phyloP scores from a whole-genome alignment of 1,140 invertebrate genomes.

The Dreissena polymorpha region DNA sequence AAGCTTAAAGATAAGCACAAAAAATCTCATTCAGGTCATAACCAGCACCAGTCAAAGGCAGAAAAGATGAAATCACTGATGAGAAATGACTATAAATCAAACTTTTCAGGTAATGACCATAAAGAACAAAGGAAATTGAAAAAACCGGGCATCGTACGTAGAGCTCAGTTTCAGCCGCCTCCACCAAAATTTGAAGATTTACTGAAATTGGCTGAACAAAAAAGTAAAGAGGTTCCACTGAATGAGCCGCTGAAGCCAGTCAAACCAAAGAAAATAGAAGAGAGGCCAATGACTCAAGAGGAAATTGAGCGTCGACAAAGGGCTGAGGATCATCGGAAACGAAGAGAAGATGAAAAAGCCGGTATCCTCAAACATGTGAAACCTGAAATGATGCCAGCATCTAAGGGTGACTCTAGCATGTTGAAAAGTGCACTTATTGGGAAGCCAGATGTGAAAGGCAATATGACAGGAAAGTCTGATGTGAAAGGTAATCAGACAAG shows the following conservation, averaged over 20 bases:
- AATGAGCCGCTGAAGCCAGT: conserved; percentile 6
- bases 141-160: conserved; percentile 5
- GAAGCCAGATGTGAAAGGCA: neutral
- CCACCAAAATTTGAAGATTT: conserved; percentile 44
- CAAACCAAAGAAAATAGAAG: conserved; percentile 45
- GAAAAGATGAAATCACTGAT: conserved; percentile 43
- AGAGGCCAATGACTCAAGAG: conserved; percentile 43
- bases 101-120: conserved; percentile 15
- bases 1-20: conserved; percentile 6
- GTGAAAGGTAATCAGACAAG: neutral
- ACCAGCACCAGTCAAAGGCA: conserved; percentile 17
- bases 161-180: conserved; percentile 31
- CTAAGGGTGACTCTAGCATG: conserved; percentile 48
- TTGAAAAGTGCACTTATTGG: conserved; percentile 41
- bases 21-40: neutral
- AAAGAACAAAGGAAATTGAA: conserved; percentile 11
- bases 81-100: conserved; percentile 42
- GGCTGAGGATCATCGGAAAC: conserved; percentile 32
- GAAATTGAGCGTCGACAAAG: conserved; percentile 38
- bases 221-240: conserved; percentile 32
- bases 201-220: conserved; percentile 44
- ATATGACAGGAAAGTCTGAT: conserved; percentile 2
- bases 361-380: neutral
- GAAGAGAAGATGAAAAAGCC: conserved; percentile 21
- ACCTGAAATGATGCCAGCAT: neutral